Conservation (phyloP, 2,113 vertebrate species). For the Ahaetulla prasina region DNA sequence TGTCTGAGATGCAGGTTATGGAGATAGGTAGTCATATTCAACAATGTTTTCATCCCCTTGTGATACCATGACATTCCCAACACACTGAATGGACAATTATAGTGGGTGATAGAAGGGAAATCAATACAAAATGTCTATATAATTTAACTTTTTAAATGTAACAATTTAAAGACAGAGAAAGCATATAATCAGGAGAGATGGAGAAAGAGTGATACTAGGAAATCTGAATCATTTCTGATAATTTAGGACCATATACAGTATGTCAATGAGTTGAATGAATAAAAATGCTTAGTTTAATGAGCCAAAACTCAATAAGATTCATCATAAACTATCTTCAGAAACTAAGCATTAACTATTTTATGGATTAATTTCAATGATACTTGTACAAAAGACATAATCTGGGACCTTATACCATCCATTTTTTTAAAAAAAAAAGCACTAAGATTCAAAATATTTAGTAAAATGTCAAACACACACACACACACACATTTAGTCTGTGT, state of each 20-base stretch:
- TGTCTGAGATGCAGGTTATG: no score
- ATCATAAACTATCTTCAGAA: not conserved
- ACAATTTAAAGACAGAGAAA: not conserved
- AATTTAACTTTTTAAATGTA: not conserved
- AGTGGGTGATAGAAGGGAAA: not conserved
- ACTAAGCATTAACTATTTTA: no score
- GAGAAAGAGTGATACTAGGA: not conserved
- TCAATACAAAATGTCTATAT: not conserved
- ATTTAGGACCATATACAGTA: not conserved
- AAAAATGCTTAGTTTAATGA: conserved; percentile 13
- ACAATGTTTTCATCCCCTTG: not conserved
- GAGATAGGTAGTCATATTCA: no score
- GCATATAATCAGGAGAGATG: not conserved
- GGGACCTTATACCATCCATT: not conserved
- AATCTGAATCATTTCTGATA: not conserved
- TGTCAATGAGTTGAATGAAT: not conserved
- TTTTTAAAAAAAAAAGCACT: not conserved
- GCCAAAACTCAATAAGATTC: not conserved
- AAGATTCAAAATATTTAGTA: conserved; percentile 28
- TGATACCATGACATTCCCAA: not conserved
- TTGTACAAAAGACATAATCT: not conserved
- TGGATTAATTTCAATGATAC: not conserved
- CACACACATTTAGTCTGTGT: not conserved
- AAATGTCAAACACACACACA: not conserved
- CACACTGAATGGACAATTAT: not conserved